A percentile compares a stretch with the other conserved stretches of the same genome.
phyloP scores from a whole-genome alignment of 2,113 vertebrate genomes.

The Cyanistes caeruleus region DNA sequence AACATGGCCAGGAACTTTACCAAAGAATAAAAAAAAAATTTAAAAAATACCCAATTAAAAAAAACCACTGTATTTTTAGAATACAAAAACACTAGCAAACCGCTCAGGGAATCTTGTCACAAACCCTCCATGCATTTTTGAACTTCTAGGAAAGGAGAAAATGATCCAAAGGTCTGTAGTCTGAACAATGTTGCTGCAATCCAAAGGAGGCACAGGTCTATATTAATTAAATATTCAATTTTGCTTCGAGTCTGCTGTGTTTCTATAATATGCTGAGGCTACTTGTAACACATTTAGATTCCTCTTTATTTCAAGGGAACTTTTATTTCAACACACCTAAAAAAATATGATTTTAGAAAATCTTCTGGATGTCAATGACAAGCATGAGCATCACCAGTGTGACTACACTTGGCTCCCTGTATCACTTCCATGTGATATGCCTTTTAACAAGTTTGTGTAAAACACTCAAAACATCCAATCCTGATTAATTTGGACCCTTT shows the following conservation, averaged over 20 bases:
- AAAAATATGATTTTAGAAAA: accelerated
- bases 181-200: not conserved
- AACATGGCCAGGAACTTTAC: conserved; percentile 18
- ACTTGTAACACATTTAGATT: not conserved
- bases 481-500: not conserved
- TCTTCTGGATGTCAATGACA: not conserved
- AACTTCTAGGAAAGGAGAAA: not conserved
- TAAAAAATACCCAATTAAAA: not conserved
- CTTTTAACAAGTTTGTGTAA: not conserved
- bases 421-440: not conserved
- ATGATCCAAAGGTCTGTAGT: accelerated
- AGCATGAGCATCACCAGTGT: not conserved
- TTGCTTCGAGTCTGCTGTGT: not conserved
- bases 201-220: not conserved
- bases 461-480: not conserved
- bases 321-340: not conserved
- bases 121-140: not conserved
- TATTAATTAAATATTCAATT: not conserved
- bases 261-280: not conserved
- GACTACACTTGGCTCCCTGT: not conserved
- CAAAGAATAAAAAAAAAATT: not conserved
- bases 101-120: not conserved
- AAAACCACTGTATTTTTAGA: conserved; percentile 59
- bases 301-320: not conserved
- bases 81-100: not conserved